phyloP scores from a whole-genome alignment of 2,888 invertebrate species.

The Orgyia antiqua region DNA sequence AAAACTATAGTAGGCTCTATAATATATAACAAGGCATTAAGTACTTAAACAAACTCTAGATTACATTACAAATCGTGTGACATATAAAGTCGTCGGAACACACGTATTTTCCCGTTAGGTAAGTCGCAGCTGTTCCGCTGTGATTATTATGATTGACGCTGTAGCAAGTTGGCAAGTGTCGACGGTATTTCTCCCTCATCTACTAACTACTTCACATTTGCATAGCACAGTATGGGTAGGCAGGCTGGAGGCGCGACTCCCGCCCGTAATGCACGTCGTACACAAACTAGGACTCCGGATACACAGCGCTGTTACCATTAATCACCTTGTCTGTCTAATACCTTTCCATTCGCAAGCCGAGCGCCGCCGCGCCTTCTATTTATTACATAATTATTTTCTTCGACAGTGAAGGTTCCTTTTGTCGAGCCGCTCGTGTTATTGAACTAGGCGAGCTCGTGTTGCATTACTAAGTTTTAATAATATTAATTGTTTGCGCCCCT shows the following conservation, averaged over 20 bases:
- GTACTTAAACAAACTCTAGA: no score
- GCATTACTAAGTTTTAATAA: slow-evolving; percentile 68
- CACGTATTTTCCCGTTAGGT: slow-evolving; percentile 23
- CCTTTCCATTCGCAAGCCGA: slow-evolving; percentile 66
- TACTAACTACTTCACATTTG: slow-evolving; percentile 63
- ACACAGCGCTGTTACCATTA: slow-evolving; percentile 59
- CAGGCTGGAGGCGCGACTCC: slow-evolving; percentile 37
- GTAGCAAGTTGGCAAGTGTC: slow-evolving; percentile 56
- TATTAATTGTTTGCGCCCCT: slow-evolving; percentile 66
- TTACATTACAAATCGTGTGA: no score
- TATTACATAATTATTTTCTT: slow-evolving; percentile 73
- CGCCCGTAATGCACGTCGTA: slow-evolving; percentile 33
- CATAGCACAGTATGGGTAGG: slow-evolving; percentile 47
- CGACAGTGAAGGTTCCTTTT: slow-evolving; percentile 52
- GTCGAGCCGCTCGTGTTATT: slow-evolving; percentile 45
- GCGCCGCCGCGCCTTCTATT: slow-evolving; percentile 61
- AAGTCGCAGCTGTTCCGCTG: slow-evolving; percentile 42
- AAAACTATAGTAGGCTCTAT: no score
- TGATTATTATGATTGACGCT: slow-evolving; percentile 60
- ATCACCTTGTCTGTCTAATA: slow-evolving; percentile 74
- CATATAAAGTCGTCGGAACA: no score
- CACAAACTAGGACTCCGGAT: slow-evolving; percentile 43
- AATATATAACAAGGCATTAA: no score
- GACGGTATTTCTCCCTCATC: slow-evolving; percentile 51
- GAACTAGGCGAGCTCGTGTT: slow-evolving; percentile 49